These are phyloP conservation scores for Lanius ludovicianus DNA, from an alignment of 2,113 vertebrate species.

Conservation along the genomic window DNA sequence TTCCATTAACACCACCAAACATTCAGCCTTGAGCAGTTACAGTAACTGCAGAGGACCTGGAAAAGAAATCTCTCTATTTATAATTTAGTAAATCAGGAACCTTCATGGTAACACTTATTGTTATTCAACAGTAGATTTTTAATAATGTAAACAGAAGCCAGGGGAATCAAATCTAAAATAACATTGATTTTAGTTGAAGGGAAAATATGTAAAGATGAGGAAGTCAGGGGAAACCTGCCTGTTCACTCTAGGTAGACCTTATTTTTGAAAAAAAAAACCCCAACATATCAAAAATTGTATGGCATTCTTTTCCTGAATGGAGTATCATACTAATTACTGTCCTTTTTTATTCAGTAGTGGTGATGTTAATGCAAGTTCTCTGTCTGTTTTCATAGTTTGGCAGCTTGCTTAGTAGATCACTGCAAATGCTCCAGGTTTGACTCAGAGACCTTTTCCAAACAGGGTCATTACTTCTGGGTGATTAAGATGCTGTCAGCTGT, in stretches of 20 bases:
- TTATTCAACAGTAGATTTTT: neutral
- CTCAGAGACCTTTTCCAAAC: neutral
- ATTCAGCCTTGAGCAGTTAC: neutral
- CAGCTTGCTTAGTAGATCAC: neutral
- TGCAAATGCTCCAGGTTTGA: neutral
- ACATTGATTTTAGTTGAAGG: neutral
- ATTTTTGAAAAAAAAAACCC: neutral
- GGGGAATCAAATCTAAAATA: neutral
- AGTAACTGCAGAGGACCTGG: neutral
- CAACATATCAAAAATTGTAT: neutral
- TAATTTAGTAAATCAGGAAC: neutral
- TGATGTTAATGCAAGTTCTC: neutral
- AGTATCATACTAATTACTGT: neutral
- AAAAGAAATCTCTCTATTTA: conserved; percentile 14
- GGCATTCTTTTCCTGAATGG: neutral
- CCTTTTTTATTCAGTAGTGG: neutral
- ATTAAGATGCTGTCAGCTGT: neutral
- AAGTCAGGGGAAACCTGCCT: neutral
- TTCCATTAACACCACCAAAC: neutral
- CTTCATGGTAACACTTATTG: neutral
- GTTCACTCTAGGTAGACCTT: neutral
- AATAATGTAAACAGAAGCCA: neutral
- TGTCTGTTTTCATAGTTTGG: neutral
- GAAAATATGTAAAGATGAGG: neutral
- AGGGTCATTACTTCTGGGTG: neutral